Evolutionary conservation across 2,888 invertebrate species (phyloP), one percentile per base, ranked within the genome.

Genomic region (Spodoptera littoralis): DNA sequence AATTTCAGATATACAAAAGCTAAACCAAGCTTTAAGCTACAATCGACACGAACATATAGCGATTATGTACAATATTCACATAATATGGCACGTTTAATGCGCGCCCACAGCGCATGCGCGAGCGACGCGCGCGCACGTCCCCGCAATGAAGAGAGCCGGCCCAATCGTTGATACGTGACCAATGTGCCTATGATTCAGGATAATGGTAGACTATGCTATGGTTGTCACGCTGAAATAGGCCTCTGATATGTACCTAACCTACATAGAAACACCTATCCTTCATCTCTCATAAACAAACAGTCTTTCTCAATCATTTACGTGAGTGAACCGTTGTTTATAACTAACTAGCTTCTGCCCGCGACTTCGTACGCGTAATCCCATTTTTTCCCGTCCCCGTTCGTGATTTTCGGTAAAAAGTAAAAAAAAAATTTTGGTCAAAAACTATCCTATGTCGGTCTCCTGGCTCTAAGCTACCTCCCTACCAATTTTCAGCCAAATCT

Each of bases 71-170:
- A 66, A 71, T 70, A 76, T 78, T 76, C 75, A 70, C 65, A 76
- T 86, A 87, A 87, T 86, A 83, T 84, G 76, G 84, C 79, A 79
- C 84, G 77, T 84, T 84, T 81, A 83, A 85, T 83, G 77, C 73
- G 73, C 75, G 71, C 76, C 72, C 69, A 69, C 54, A 62, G 47
- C 51, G 57, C 42, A 58, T 42, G 52, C 60, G 49, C 65, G 27
- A 67, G 68, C 70, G 71, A 73, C 70, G 70, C 73, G 72, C 60
- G 81, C 80, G 82, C 91, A 91, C 91, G 90, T 90, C 84, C 81
- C 69, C 59, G 81, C 79, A 87, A 89, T 90, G 86, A 87, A 88
- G 84, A 88, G 85, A 81, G 84, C 85, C 84, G 82, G 77, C 85
- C 77, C 79, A 72, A 80, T 77, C 65, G 78, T 44, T 13, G 58